Conservation (phyloP, 2,113 vertebrate genomes). For the Etia nguti region DNA sequence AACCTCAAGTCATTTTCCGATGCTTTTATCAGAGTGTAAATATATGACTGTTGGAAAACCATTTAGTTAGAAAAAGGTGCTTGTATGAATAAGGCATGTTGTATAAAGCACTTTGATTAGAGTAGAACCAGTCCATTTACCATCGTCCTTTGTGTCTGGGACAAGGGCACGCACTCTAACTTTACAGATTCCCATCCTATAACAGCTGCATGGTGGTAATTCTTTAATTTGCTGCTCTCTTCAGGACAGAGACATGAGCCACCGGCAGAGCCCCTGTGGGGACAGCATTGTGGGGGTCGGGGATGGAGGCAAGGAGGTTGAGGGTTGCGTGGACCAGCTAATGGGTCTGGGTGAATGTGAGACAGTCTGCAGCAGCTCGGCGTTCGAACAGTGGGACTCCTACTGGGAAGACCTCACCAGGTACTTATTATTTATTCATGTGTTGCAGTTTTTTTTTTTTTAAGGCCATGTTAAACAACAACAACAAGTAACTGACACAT, state of each 20-base stretch:
- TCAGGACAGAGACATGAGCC: constrained; percentile 93
- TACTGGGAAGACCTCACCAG: constrained; percentile 99
- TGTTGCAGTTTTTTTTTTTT: background rate
- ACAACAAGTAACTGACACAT: background rate
- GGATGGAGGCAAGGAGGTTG: constrained; percentile 90
- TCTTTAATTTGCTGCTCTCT: background rate
- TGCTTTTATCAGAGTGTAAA: background rate
- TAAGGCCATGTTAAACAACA: background rate
- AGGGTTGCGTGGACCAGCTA: constrained; percentile 83
- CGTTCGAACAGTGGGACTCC: constrained; percentile 97
- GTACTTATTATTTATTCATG: constrained; percentile 30
- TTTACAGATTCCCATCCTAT: background rate
- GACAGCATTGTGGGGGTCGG: constrained; percentile 82
- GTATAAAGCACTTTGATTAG: background rate
- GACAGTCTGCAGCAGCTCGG: constrained; percentile 81
- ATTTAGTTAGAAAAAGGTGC: background rate
- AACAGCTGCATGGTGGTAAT: background rate
- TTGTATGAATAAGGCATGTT: background rate
- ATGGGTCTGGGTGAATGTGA: constrained; percentile 86
- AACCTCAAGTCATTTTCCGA: background rate
- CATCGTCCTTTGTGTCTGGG: background rate
- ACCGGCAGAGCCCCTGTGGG: constrained; percentile 89
- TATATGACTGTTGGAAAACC: background rate
- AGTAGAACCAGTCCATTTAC: background rate
- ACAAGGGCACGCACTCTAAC: background rate